Base-by-base conservation (phyloP, 2,113 vertebrate species). In the Henicopernis longicauda region DNA sequence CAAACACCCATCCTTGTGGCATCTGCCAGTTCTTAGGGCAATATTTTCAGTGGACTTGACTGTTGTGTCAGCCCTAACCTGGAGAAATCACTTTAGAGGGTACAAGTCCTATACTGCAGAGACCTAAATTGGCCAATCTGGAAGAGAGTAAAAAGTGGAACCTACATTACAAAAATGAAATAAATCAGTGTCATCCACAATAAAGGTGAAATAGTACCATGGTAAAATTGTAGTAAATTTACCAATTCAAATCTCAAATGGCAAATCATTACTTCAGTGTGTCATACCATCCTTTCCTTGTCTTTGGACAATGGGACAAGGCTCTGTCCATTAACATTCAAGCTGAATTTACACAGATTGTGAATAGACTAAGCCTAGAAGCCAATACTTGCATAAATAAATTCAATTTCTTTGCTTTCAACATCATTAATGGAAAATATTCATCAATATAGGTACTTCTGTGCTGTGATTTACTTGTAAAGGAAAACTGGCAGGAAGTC, bases 21-120 rank as follows among this genome's bases (percentile, higher is more conserved):
- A 63, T 77, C 92, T 94, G 74, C 57, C 81, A 86, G 57, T 63
- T 96, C 76, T 93, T 61, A 88, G 71, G 55, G 81, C 81, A 92
- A 89, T 58, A 86, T 54, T 63, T 73, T 65, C 49, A 18, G 17
- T 49, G 59, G 9, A 54, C 26, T 34, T 86, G n/a, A 79, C 65
- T 61, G 47, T 52, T 36, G 55, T 86, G 44, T 82, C 91, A 90
- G 21, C 42, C 71, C 38, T 90, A 52, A 90, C 45, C 71, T 61
- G 25, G 72, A 93, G 85, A 89, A 94, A 95, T 42, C 66, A 88
- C 50, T 82, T 89, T 49, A 74, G n/a, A 89, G 62, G 19, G 16
- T 89, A 55, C 42, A 27, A 93, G 44, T 61, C 45, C 49, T 86
- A 61, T 45, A 79, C 36, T 80, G 13, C 19, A 66, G 52, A 85